A percentile compares a stretch with the other conserved stretches of the same genome.
phyloP scores from a whole-genome alignment of 2,113 vertebrate genomes.

The Phodopus roborovskii region DNA sequence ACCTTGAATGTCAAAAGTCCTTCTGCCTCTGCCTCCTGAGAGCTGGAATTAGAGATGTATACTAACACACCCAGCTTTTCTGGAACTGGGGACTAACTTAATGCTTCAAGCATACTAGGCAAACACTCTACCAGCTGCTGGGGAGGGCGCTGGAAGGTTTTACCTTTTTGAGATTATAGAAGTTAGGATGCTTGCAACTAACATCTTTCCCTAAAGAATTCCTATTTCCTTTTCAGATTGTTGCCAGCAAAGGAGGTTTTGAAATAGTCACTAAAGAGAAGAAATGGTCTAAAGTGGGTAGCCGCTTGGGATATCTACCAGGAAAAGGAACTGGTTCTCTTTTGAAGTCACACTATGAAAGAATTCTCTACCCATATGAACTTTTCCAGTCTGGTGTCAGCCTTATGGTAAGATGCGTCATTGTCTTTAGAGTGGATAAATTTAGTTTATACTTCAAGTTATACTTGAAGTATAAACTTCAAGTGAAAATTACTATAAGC shows the following conservation, averaged over 20 bases:
- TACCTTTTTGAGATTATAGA: not conserved
- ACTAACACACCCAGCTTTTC: not conserved
- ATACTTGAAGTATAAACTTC: constrained; percentile 41
- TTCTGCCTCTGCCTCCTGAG: not conserved
- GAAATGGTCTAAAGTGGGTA: constrained; percentile 96
- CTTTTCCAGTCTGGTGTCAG: constrained; percentile 98
- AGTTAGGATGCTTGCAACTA: constrained; percentile 8
- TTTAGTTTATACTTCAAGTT: too few relatives aligned
- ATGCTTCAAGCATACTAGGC: not conserved
- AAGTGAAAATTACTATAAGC: not conserved
- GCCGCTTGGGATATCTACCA: constrained; percentile 94
- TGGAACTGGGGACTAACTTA: not conserved
- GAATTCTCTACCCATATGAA: constrained; percentile 98
- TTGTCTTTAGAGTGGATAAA: constrained; percentile 46
- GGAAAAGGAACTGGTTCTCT: constrained; percentile 94
- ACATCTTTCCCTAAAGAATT: constrained; percentile 51
- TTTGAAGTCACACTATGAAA: constrained; percentile 95
- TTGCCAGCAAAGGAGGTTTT: constrained; percentile 97
- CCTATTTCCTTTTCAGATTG: constrained; percentile 88
- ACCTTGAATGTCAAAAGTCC: not conserved
- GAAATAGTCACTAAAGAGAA: constrained; percentile 96
- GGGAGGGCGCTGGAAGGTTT: too few relatives aligned
- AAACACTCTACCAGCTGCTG: not conserved
- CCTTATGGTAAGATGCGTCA: constrained; percentile 91
- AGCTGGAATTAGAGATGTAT: not conserved